Evolutionary conservation across 2,113 vertebrate genomes (phyloP), one percentile per base, ranked within the genome.

Genomic region (Balaeniceps rex): DNA sequence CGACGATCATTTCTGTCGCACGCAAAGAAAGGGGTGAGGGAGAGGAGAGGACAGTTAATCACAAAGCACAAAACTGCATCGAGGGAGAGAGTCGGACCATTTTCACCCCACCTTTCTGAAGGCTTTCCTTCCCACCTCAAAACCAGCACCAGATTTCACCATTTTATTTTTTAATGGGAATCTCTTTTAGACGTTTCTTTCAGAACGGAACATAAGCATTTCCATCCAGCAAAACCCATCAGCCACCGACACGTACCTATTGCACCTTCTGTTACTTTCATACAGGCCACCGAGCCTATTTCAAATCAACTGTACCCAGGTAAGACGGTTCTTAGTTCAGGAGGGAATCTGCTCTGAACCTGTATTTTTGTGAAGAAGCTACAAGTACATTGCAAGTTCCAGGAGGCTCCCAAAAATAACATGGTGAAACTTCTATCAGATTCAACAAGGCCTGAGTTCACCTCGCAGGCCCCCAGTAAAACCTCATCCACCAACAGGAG

Each of bases 1-100:
- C 99, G 9, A 99, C 99, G 68, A 99, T 98, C 98, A 99, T 98
- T 95, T 99, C 99, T 99, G 97, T 28, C 8, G 60, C n/a, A 69
- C 4, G 72, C 51, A 86, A 15, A 74, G 82, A 55, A 57, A 91
- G 52, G 36, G 38, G 65, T 1, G 11, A 65, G 36, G 31, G 74
- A 86, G 28, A 19, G 10, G 14, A 83, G 38, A 46, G 34, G 31
- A 66, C 5, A 18, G 24, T 89, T 38, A 85, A 49, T 38, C 42
- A 60, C 34, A 7, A 34, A 40, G 25, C 42, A 14, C 54, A 31
- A 36, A 3, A 14, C 8, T 9, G 6, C 34, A 4, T 29, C 16
- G 31, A 74, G 21, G 31, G 57, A 49, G 7, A 21, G 14, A 9
- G 12, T 4, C 0, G 12, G 34, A 36, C 6, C 2, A 3, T 55